Evolutionary conservation across 2,797 vertebrate genomes (phyloP).

Genomic region (Steatocranus sp.): DNA sequence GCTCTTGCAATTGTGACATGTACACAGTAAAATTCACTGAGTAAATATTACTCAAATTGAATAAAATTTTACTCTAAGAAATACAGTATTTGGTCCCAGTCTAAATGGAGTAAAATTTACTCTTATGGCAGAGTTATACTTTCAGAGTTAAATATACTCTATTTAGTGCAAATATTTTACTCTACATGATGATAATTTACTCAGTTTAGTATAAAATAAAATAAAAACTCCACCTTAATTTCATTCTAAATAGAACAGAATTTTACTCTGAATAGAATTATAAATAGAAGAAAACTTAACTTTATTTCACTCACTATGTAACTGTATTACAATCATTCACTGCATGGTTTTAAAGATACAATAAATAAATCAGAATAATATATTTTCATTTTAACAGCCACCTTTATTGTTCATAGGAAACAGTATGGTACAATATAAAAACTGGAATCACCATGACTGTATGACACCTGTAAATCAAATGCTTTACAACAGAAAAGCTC

Average conservation of each 20-base stretch:
- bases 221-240: neutral
- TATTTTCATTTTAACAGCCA: fast-evolving
- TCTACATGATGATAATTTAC: neutral
- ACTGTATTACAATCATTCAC: neutral
- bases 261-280: neutral
- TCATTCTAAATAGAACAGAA: neutral
- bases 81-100: neutral
- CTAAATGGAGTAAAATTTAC: neutral
- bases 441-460: neutral
- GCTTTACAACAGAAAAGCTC: neutral
- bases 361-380: neutral
- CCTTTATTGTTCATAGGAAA: fast-evolving
- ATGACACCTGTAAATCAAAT: fast-evolving
- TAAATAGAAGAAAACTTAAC: fast-evolving
- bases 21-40: neutral
- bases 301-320: neutral
- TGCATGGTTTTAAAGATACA: neutral
- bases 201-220: neutral
- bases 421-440: neutral
- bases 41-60: neutral
- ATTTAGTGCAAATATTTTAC: neutral
- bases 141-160: neutral
- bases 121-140: neutral
- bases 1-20: neutral
- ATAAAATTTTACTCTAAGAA: neutral